Evolutionary conservation across 2,797 vertebrate species (phyloP).

Genomic region (Discoglossus pictus): DNA sequence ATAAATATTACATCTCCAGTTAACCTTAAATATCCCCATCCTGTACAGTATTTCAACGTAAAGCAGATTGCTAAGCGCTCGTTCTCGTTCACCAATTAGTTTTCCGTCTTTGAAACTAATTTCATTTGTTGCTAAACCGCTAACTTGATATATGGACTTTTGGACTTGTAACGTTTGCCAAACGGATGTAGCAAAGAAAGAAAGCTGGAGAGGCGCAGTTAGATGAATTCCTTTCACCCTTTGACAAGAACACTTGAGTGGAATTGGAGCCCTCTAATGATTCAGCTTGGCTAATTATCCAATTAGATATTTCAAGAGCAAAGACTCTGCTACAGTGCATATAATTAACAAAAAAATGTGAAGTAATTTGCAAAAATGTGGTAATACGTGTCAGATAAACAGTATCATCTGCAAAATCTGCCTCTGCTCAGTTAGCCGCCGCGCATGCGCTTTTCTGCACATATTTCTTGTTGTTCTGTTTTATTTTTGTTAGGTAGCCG

Average conservation of each 20-base stretch:
- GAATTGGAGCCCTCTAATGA: conserved; percentile 70
- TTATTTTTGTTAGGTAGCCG: conserved; percentile 53
- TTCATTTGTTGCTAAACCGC: conserved; percentile 77
- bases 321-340: conserved; percentile 58
- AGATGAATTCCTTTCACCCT: conserved; percentile 75
- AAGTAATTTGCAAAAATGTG: conserved; percentile 69
- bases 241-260: conserved; percentile 75
- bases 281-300: conserved; percentile 76
- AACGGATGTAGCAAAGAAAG: conserved; percentile 54
- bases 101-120: conserved; percentile 78
- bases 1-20: too few relatives aligned
- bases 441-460: conserved; percentile 6
- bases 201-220: conserved; percentile 64
- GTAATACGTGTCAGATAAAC: conserved; percentile 62
- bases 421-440: too few relatives aligned
- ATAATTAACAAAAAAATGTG: conserved; percentile 65
- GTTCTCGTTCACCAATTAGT: conserved; percentile 77
- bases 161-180: conserved; percentile 71
- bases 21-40: too few relatives aligned
- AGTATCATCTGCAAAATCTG: conserved; percentile 52
- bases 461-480: conserved; percentile 36
- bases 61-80: conserved; percentile 73
- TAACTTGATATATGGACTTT: conserved; percentile 72
- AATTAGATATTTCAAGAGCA: conserved; percentile 78
- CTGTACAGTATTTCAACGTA: too few relatives aligned